These are phyloP conservation scores for Heterocephalus glaber DNA, from an alignment of 2,113 vertebrate genomes.

Conservation along the genomic window DNA sequence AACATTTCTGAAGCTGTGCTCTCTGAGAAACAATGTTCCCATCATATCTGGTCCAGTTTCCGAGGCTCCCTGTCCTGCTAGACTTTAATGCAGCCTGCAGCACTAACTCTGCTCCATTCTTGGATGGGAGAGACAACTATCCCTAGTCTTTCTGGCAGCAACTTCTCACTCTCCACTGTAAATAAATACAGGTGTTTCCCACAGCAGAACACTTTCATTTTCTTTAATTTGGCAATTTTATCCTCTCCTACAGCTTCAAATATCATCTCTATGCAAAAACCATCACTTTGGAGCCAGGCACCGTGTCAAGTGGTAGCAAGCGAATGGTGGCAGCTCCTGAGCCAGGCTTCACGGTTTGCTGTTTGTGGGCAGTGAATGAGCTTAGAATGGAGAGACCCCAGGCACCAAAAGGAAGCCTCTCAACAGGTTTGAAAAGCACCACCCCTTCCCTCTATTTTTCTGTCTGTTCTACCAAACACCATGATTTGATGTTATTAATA, in stretches of 20 bases:
- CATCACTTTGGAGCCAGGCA: background rate
- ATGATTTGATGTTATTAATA: background rate
- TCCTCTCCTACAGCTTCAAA: constrained; percentile 5
- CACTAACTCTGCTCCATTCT: background rate
- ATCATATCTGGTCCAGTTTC: background rate
- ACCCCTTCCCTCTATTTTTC: background rate
- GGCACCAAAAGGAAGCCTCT: background rate
- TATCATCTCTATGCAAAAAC: constrained; percentile 19
- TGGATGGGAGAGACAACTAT: background rate
- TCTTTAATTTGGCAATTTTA: constrained; percentile 56
- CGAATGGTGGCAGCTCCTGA: background rate
- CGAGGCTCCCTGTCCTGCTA: background rate
- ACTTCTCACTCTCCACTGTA: constrained; percentile 32
- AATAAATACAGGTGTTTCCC: constrained; percentile 68
- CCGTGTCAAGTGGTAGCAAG: background rate
- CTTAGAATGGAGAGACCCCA: background rate
- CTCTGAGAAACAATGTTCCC: background rate
- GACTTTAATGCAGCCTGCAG: background rate
- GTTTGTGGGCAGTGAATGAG: background rate
- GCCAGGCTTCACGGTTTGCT: background rate
- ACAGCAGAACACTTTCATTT: constrained; percentile 23
- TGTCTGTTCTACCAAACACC: background rate
- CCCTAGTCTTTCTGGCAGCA: constrained; percentile 6
- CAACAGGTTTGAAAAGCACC: background rate
- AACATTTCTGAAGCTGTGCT: background rate